phyloP scores from a whole-genome alignment of 2,797 vertebrate genomes.

The Corythornis leucogaster region DNA sequence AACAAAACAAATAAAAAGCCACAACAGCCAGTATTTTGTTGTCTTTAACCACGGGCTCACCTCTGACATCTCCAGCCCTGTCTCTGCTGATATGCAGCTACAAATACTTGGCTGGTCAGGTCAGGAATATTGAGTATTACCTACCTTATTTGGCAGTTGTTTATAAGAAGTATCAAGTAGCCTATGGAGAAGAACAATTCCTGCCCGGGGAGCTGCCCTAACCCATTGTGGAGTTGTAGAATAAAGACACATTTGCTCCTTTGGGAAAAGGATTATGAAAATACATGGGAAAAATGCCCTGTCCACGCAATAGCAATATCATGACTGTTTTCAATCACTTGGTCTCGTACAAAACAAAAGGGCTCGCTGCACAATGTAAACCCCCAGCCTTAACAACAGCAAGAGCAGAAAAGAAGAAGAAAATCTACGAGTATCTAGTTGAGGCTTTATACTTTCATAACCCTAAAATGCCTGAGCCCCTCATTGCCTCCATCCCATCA shows the following conservation, averaged over 20 bases:
- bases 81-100: background rate
- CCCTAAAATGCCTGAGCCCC: background rate
- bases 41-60: background rate
- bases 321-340: conserved; percentile 65
- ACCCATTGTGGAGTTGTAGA: conserved; percentile 53
- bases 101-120: background rate
- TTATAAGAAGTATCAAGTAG: conserved; percentile 46
- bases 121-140: conserved; percentile 1
- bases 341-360: conserved; percentile 41
- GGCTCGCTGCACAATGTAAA: background rate
- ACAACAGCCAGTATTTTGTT: background rate
- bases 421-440: background rate
- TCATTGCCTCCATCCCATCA: background rate
- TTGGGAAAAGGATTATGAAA: conserved; percentile 62
- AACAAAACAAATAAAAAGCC: background rate
- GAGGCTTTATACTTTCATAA: conserved; percentile 1
- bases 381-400: background rate
- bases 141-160: conserved; percentile 26
- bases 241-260: conserved; percentile 52
- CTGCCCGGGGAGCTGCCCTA: background rate
- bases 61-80: background rate
- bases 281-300: conserved; percentile 62
- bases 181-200: conserved; percentile 51
- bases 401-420: background rate
- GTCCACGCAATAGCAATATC: conserved; percentile 21